phyloP scores from a whole-genome alignment of 2,888 invertebrate genomes.

The Eupithecia tripunctaria region DNA sequence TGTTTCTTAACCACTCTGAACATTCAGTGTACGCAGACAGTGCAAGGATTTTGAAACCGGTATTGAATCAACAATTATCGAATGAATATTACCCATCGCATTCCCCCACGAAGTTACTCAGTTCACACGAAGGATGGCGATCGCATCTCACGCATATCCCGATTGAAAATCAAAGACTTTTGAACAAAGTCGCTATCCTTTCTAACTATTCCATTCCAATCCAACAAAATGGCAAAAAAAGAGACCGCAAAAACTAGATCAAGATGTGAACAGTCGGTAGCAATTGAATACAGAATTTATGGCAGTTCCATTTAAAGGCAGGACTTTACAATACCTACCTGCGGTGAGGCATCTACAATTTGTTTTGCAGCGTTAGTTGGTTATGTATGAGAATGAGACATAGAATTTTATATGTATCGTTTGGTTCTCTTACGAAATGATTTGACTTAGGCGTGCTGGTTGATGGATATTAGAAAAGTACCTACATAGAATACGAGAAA shows the following conservation, averaged over 20 bases:
- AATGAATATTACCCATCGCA: conserved; percentile 31
- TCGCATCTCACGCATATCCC: conserved; percentile 3
- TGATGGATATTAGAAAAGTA: background rate
- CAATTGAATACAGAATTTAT: conserved; percentile 33
- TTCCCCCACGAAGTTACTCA: conserved; percentile 44
- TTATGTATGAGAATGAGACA: background rate
- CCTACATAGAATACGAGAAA: conserved; percentile 1
- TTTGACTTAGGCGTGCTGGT: background rate
- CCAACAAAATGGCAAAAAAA: conserved; percentile 50
- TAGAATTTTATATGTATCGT: background rate
- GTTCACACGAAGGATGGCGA: conserved; percentile 48
- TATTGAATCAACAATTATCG: conserved; percentile 24
- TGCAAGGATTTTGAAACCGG: conserved; percentile 20
- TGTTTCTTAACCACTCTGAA: background rate
- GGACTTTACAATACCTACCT: conserved; percentile 25
- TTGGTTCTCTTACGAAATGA: background rate
- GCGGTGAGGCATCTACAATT: conserved; percentile 23
- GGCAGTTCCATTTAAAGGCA: conserved; percentile 32
- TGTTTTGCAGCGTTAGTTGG: conserved; percentile 10
- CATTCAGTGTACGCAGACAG: conserved; percentile 10
- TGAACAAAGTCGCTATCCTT: background rate
- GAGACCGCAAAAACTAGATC: conserved; percentile 42
- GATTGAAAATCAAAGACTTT: background rate
- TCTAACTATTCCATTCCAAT: conserved; percentile 41
- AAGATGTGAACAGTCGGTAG: conserved; percentile 38